Conservation (phyloP, 2,888 invertebrate species). For the Acleris sparsana region DNA sequence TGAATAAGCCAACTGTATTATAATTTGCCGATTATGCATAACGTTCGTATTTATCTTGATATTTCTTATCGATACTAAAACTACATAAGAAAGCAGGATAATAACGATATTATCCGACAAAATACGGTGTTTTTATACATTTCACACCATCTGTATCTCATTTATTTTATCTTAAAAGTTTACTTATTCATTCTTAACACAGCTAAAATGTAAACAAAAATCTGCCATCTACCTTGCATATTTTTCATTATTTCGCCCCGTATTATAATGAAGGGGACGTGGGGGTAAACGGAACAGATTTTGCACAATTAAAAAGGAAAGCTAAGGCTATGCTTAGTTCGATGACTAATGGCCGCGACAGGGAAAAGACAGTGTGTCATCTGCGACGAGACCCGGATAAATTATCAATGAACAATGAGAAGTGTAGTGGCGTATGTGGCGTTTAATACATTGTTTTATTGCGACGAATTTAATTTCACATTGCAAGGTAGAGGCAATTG, state of each 20-base stretch:
- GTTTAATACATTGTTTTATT: too few relatives aligned
- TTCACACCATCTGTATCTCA: too few relatives aligned
- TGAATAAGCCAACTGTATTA: too few relatives aligned
- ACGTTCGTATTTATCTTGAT: too few relatives aligned
- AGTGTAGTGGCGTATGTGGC: too few relatives aligned
- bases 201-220: conserved; percentile 65
- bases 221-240: conserved; percentile 65
- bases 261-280: conserved; percentile 51
- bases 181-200: not conserved
- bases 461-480: too few relatives aligned
- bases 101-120: too few relatives aligned
- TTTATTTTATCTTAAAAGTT: not conserved
- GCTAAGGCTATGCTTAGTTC: conserved; percentile 73
- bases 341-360: conserved; percentile 68
- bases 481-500: too few relatives aligned
- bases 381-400: not conserved
- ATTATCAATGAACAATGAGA: not conserved
- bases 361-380: conserved; percentile 5
- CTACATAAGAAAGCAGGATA: too few relatives aligned
- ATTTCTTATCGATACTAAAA: too few relatives aligned
- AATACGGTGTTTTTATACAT: too few relatives aligned
- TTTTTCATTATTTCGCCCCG: conserved; percentile 70
- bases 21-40: too few relatives aligned
- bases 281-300: conserved; percentile 73
- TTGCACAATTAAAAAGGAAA: conserved; percentile 81